These are phyloP conservation scores for Hafferia zeledoni DNA, from an alignment of 2,797 vertebrate genomes.

Conservation along the genomic window DNA sequence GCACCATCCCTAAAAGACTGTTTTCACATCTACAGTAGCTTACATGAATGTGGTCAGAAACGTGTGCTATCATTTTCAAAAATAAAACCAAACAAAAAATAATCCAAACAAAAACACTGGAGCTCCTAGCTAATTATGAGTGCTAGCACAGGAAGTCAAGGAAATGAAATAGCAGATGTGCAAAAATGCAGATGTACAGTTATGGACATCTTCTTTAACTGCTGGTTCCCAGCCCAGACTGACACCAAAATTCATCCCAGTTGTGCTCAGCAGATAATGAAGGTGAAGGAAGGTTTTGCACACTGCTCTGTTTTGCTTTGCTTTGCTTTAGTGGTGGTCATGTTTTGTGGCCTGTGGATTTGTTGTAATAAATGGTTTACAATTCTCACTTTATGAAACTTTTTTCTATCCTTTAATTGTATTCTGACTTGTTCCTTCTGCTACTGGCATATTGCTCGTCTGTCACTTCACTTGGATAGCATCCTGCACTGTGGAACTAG, in stretches of 20 bases:
- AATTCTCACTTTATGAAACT: background rate
- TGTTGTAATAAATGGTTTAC: background rate
- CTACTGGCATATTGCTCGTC: background rate
- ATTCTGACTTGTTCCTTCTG: background rate
- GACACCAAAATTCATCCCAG: background rate
- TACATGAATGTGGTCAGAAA: background rate
- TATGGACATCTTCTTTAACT: background rate
- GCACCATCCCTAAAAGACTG: background rate
- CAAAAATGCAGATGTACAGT: background rate
- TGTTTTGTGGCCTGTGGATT: background rate
- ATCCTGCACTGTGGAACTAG: background rate
- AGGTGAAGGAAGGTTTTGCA: background rate
- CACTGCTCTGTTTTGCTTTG: background rate
- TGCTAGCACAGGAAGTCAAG: background rate
- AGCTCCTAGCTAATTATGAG: background rate
- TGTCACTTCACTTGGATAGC: background rate
- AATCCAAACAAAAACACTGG: accelerated
- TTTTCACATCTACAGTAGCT: background rate
- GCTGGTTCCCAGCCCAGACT: background rate
- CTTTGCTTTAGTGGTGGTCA: background rate
- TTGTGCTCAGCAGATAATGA: background rate
- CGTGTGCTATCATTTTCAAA: background rate
- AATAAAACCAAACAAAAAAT: background rate
- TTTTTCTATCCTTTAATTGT: background rate
- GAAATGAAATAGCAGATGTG: background rate